Evolutionary conservation across 1,140 invertebrate genomes (phyloP), one percentile per base, ranked within the genome.

Genomic region (Amphibalanus amphitrite): DNA sequence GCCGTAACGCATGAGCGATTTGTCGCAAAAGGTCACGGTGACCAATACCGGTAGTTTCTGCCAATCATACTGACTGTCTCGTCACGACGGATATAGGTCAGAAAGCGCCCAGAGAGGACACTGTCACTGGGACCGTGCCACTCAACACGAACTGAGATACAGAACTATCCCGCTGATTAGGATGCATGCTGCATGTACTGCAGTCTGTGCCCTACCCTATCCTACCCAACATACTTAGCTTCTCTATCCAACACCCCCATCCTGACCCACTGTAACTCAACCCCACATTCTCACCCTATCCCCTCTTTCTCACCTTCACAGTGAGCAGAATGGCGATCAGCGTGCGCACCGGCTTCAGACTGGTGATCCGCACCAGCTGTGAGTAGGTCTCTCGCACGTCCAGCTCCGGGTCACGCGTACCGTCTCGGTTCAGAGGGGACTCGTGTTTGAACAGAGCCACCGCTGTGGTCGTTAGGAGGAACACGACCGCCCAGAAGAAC

Each of bases 401-500:
- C 26, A 67, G 4, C 28, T 28, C 65, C 3, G 65, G 65, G 26
- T 28, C 26, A 0, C n/a, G n/a, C 65, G 28, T 67, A 26, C 26
- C n/a, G 65, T 67, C 65, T 17, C 26, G n/a, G 65, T 67, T 67
- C 26, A 67, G 26, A 3, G 65, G 26, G 3, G 65, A 67, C 65
- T 67, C 65, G 65, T 25, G 85, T 82, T 99, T 99, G 0, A 98
- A 85, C 3, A 97, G 72, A 28, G 90, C 89, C 25, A 99, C 88
- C 0, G 97, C 74, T 0, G 93, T 95, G 0, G 97, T 99, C 0
- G 89, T 89, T 0, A 93, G 76, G 29, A 98, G 82, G 80, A 99
- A 99, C 0, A 92, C 82, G 77, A 92, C 86, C 28, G 93, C 94
- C 95, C 96, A 99, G 78, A 98, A 97, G 78, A 89, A 90, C 6